Base-by-base conservation (phyloP, 2,888 invertebrate species). In the Acleris laterana region DNA sequence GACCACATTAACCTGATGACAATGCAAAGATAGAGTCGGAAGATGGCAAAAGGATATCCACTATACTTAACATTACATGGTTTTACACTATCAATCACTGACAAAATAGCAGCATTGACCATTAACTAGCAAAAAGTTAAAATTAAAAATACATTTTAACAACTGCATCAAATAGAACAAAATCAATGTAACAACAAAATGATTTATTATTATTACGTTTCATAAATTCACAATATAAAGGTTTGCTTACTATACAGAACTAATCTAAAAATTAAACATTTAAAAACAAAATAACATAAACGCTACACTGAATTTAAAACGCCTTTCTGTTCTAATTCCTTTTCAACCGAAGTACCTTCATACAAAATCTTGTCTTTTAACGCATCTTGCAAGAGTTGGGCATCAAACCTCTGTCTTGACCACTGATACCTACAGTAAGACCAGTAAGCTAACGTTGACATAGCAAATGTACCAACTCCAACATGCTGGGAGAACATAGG, bases 391-490 rank as follows among this genome's bases (percentile, higher is more conserved):
- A 96, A 72, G 71, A 94, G 88, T 63, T 94, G 88, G 74, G 95
- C 94, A 82, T 95, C 94, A 86, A 96, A 95, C 71, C 94, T 95
- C 61, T 93, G 90, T 72, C 91, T 87, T 1, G 96, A 95, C 94
- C 95, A 96, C 58, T 94, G 91, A 82, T 96, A 96, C 74, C 96
- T 93, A 84, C 96, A 96, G 65, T 92, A 92, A 63, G 94, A 93
- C 96, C 96, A 97, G 81, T 96, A 96, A 0, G 90, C 75, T 70
- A 96, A 72, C 6, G 96, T 96, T 38, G 95, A 93, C 38, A 94
- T 87, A 19, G 94, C 88, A 82, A 96, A 96, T 32, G 95, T 87
- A 22, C 94, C 95, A 71, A 96, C 93, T 1, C 95, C 96, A 70
- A 95, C 89, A 78, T 96, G 95, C 38, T 94, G 94, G 0, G 96